Percentiles rank a stretch among this genome's conserved stretches.
phyloP scores from a whole-genome alignment of 2,113 vertebrate species.

The Rhinichthys klamathensis region DNA sequence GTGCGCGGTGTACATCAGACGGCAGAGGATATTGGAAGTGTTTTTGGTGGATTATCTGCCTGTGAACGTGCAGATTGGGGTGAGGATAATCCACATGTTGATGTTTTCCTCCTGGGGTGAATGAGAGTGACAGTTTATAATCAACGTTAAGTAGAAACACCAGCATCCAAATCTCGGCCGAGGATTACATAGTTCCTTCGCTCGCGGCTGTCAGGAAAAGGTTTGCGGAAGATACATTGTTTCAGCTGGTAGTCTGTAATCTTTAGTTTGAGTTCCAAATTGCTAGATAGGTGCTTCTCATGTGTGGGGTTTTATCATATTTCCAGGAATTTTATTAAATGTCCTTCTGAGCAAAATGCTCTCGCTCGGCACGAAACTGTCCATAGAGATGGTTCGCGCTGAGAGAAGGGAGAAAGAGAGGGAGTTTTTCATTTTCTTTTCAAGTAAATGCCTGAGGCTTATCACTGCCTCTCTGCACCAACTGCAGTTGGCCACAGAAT shows the following conservation, averaged over 20 bases:
- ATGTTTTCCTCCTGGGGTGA: slow-evolving; percentile 41
- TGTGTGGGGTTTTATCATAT: slow-evolving; percentile 13
- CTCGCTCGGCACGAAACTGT: slow-evolving; percentile 12
- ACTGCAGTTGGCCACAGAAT: slow-evolving; percentile 30
- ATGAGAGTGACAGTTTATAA: slow-evolving; percentile 32
- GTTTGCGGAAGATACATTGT: slow-evolving; percentile 18
- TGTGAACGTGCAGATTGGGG: slow-evolving; percentile 25
- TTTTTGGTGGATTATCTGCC: slow-evolving; percentile 38
- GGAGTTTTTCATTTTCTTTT: slow-evolving; percentile 52
- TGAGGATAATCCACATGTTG: slow-evolving; percentile 49
- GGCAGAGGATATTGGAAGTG: slow-evolving; percentile 22
- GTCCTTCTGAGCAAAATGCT: slow-evolving; percentile 21
- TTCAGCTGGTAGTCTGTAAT: slow-evolving; percentile 24
- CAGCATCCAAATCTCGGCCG: slow-evolving; percentile 7
- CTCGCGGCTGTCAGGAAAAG: slow-evolving; percentile 34
- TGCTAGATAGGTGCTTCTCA: slow-evolving; percentile 36
- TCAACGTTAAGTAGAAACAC: slow-evolving; percentile 39
- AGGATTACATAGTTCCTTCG: slow-evolving; percentile 11
- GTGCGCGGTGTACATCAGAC: not conserved
- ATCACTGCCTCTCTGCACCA: slow-evolving; percentile 37
- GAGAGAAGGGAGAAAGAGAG: slow-evolving; percentile 29
- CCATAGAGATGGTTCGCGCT: slow-evolving; percentile 1
- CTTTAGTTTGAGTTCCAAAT: slow-evolving; percentile 48
- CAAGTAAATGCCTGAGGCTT: slow-evolving; percentile 46
- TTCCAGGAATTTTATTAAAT: slow-evolving; percentile 40